Evolutionary conservation across 2,888 invertebrate species (phyloP).

Genomic region (Lithophane socia): DNA sequence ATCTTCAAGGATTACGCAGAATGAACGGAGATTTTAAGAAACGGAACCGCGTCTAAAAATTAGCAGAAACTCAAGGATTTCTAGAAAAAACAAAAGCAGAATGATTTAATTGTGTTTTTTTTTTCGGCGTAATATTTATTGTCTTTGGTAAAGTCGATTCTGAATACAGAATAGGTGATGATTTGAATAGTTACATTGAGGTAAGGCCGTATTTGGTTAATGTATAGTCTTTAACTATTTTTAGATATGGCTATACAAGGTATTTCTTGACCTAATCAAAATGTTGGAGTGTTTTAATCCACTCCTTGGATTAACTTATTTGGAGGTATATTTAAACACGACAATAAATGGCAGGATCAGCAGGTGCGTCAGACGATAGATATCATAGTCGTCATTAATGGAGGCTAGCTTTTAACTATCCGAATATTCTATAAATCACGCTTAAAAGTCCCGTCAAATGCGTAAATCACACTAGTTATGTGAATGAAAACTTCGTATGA

Average conservation of each 20-base stretch:
- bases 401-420: background rate
- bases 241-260: background rate
- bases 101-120: conserved; percentile 73
- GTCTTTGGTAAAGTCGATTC: conserved; percentile 45
- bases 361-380: background rate
- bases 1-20: conserved; percentile 79
- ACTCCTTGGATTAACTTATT: conserved; percentile 7
- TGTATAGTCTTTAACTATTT: conserved; percentile 14
- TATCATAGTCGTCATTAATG: background rate
- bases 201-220: conserved; percentile 18
- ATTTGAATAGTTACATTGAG: conserved; percentile 50
- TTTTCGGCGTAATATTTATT: conserved; percentile 63
- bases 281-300: background rate
- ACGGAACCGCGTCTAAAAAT: conserved; percentile 79
- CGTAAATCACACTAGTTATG: background rate
- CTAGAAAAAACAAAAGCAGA: conserved; percentile 74
- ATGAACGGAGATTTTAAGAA: conserved; percentile 80
- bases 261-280: conserved; percentile 13
- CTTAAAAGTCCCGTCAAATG: background rate
- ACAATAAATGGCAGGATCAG: background rate
- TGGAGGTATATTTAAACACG: background rate
- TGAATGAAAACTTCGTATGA: background rate
- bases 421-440: background rate
- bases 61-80: conserved; percentile 83
- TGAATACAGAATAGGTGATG: conserved; percentile 56